Evolutionary conservation across 64 coral and sea anemone genomes (phyloP), one percentile per base, ranked within the genome.

Genomic region (Porites australiensis): DNA sequence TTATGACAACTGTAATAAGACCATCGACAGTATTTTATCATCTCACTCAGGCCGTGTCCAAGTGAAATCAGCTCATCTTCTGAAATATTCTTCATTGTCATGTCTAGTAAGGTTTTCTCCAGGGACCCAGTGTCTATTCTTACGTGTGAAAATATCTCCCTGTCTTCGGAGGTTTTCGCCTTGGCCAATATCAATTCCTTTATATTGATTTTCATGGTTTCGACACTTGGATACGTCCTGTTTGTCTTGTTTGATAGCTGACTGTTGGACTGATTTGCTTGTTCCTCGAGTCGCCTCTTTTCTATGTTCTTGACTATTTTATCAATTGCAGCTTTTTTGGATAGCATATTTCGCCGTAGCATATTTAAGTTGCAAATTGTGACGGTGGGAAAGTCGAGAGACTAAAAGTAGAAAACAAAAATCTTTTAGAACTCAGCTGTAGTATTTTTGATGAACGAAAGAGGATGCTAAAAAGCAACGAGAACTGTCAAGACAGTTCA

Each of bases 341-440:
- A 4, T 62, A 93, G 58, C 37, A 88, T n/a, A 19, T 19, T 55
- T 11, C 37, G 6, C 71, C 69, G 77, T 44, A 95, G 21, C 93
- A 90, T 90, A 47, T 95, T 95, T 9, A 90, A 64, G 73, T 91
- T 95, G 73, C 93, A 95, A 81, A 95, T 90, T 64, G 93, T 95
- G 13, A 95, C 65, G 27, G 93, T 82, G 58, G 93, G 93, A 79
- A 95, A 95, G 21, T 69, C 81, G 8, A 90, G 80, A 4, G 71
- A 78, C 93, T 95, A 49, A 14, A 83, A 55, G 49, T 46, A 50
- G 44, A 37, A 37, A 68, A 22, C 21, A 13, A 55, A 13, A 7
- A 20, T 21, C 10, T 20, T 64, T 4, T 18, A 64, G 13, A 2
- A 64, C 1, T 64, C 18, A 64, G 62, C 13, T 64, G 62, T 13